phyloP scores from a whole-genome alignment of 2,797 vertebrate species.

The Myotis daubentonii region DNA sequence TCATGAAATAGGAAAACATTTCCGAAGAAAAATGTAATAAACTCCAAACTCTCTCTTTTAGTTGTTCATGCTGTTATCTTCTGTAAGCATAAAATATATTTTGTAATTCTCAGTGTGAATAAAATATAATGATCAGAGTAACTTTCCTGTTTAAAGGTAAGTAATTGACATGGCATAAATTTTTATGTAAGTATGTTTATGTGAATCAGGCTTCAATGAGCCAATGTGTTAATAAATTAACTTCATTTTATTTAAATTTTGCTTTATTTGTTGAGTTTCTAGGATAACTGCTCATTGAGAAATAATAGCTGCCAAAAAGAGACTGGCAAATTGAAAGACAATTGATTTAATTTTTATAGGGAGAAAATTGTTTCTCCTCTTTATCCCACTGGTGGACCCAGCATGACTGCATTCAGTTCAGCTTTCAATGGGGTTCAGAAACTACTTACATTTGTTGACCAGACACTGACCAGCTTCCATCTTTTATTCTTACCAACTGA shows the following conservation, averaged over 20 bases:
- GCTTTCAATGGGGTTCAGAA: neutral
- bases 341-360: neutral
- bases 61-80: neutral
- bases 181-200: slow-evolving; percentile 22
- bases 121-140: neutral
- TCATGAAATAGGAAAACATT: neutral
- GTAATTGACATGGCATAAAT: slow-evolving; percentile 1
- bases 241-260: neutral
- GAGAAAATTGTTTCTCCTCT: neutral
- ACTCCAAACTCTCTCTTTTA: neutral
- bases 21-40: neutral
- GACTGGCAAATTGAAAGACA: neutral
- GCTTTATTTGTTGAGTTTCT: neutral
- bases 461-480: neutral
- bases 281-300: neutral
- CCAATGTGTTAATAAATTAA: slow-evolving; percentile 20
- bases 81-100: neutral
- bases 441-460: neutral
- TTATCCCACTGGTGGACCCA: neutral
- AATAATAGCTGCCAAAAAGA: neutral
- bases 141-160: neutral
- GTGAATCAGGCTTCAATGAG: neutral
- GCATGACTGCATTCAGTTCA: neutral
- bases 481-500: neutral
- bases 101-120: neutral